Evolutionary conservation across 2,888 invertebrate species (phyloP).

Genomic region (Diadegma fenestrale): DNA sequence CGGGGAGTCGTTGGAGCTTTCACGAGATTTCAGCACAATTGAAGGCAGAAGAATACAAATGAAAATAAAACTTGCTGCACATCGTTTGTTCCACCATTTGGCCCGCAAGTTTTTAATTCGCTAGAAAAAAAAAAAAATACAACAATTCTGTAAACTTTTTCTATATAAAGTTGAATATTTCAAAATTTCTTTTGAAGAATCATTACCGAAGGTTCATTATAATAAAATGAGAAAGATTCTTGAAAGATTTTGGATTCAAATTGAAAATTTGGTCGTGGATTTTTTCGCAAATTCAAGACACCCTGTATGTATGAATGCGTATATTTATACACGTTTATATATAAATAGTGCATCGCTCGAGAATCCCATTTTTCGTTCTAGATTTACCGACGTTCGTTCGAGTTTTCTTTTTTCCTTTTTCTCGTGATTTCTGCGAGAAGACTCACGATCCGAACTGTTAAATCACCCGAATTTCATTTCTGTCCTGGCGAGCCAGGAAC

Average conservation of each 20-base stretch:
- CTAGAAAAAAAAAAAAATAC: not conserved
- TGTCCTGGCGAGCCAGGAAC: constrained; percentile 75
- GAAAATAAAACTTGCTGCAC: not conserved
- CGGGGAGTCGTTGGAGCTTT: constrained; percentile 20
- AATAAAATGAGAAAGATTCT: not conserved
- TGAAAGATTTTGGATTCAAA: not conserved
- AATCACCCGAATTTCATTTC: constrained; percentile 82
- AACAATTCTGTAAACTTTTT: not conserved
- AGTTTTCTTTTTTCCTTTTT: constrained; percentile 35
- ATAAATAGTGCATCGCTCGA: constrained; percentile 28
- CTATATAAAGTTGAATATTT: too few relatives aligned
- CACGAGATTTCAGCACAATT: not conserved
- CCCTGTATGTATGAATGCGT: constrained; percentile 4
- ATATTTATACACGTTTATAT: constrained; percentile 16
- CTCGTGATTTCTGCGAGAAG: constrained; percentile 71
- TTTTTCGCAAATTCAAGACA: constrained; percentile 10
- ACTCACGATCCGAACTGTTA: constrained; percentile 79
- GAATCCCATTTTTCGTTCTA: constrained; percentile 75
- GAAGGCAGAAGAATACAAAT: not conserved
- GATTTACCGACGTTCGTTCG: constrained; percentile 76
- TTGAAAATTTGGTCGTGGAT: not conserved
- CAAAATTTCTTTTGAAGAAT: not conserved
- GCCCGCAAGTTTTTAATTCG: not conserved
- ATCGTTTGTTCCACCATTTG: not conserved
- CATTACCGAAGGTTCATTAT: too few relatives aligned